These are phyloP conservation scores for Neodon shergylaensis DNA, from an alignment of 2,113 vertebrate genomes.

Conservation along the genomic window DNA sequence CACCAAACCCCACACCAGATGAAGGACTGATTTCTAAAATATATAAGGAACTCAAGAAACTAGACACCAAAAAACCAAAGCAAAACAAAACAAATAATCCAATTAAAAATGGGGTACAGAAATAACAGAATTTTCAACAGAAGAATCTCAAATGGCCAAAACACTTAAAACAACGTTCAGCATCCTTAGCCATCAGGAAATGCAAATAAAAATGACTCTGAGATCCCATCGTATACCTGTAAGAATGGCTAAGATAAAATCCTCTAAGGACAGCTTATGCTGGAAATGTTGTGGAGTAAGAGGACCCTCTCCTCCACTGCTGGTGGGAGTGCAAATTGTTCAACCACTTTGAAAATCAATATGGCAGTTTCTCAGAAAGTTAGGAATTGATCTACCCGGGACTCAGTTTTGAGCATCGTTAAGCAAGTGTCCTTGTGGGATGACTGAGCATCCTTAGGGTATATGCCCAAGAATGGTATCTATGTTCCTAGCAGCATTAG, in stretches of 20 bases:
- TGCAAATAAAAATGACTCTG: not conserved
- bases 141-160: not conserved
- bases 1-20: not conserved
- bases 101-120: not conserved
- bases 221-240: not conserved
- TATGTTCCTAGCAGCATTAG: not conserved
- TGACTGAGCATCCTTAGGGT: not conserved
- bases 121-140: not conserved
- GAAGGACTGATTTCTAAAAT: not conserved
- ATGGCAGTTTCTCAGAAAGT: not conserved
- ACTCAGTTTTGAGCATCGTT: not conserved
- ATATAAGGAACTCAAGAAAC: not conserved
- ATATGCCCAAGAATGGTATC: not conserved
- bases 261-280: not conserved
- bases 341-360: not conserved
- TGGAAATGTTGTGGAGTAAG: not conserved
- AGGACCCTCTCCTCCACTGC: not conserved
- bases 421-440: not conserved
- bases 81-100: not conserved
- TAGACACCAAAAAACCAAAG: not conserved
- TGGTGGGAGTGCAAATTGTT: not conserved
- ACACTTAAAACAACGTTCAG: not conserved
- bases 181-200: not conserved
- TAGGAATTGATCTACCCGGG: not conserved
- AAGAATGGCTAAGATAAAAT: not conserved